Base-by-base conservation (phyloP, 2,797 vertebrate species). In the Platyrinchus mystaceus region DNA sequence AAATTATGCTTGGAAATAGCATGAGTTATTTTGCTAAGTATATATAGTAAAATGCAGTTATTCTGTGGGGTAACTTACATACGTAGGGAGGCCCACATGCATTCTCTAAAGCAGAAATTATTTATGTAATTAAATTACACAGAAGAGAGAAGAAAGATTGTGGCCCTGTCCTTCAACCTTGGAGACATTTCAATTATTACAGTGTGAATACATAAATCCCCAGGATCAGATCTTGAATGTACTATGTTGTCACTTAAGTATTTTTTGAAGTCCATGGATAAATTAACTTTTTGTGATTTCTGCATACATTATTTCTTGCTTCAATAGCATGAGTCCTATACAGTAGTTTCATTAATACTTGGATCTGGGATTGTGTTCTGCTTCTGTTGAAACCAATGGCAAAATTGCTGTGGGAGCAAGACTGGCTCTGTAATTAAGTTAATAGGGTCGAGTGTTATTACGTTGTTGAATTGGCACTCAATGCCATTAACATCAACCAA, bases 401-500 rank as follows among this genome's bases (percentile, higher is more conserved):
- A 92, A 74, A 95, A 96, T 62, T 93, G 84, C 92, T 84, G 52
- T 92, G 81, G 83, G 88, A 96, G 81, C 92, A 92, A 87, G 85
- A 68, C 44, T 68, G 36, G 69, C 62, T 84, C 64, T 92, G 67
- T 95, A 84, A 95, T 96, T 96, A 94, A 96, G 88, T 94, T 95
- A 91, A 92, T 79, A 78, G 39, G 56, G 68, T 95, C 7, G 26
- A 88, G 63, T 89, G 76, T 66, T 84, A 95, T 58, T 92, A 56
- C 78, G 41, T 91, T 97, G 93, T 90, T 92, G 93, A 96, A 90
- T 71, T 81, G 94, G 89, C 92, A 95, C 84, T 94, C 60, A 58
- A n/a, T 87, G 87, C 58, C 92, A 87, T 56, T 97, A 95, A 93
- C 91, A 95, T 93, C 92, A 93, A 93, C 95, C 90, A 92, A 87